Evolutionary conservation across 2,797 vertebrate genomes (phyloP).

Genomic region (Scomberomorus guttatus): DNA sequence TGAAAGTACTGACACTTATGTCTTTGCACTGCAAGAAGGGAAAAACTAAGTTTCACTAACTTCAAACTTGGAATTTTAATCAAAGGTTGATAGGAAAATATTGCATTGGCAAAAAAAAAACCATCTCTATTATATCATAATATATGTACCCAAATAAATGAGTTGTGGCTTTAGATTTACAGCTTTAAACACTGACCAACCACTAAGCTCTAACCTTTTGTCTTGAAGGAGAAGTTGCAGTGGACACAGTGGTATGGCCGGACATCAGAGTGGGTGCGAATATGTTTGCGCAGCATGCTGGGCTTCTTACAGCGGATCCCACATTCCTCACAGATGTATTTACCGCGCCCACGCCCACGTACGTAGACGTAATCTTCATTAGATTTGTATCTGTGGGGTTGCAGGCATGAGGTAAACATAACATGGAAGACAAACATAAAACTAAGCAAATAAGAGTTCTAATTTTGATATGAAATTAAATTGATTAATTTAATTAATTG

Average conservation of each 20-base stretch:
- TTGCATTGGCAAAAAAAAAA: background rate
- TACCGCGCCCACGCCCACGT: slow-evolving; percentile 95
- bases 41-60: background rate
- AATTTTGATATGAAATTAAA: background rate
- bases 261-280: slow-evolving; percentile 97
- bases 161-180: background rate
- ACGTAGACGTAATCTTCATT: slow-evolving; percentile 99
- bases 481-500: background rate
- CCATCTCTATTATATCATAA: background rate
- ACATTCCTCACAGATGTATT: slow-evolving; percentile 99
- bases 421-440: background rate
- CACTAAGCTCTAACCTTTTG: slow-evolving; percentile 90
- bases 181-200: background rate
- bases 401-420: background rate
- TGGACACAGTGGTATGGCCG: slow-evolving; percentile 97
- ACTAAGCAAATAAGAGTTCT: background rate
- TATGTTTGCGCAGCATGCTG: slow-evolving; percentile 99
- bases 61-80: background rate
- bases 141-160: background rate
- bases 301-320: slow-evolving; percentile 99
- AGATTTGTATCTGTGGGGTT: slow-evolving; percentile 92
- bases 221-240: slow-evolving; percentile 99
- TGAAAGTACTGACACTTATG: background rate
- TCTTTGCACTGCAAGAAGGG: background rate
- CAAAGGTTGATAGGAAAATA: background rate